Base-by-base conservation (phyloP, 1,140 invertebrate species). In the Heliconius eleuchia region DNA sequence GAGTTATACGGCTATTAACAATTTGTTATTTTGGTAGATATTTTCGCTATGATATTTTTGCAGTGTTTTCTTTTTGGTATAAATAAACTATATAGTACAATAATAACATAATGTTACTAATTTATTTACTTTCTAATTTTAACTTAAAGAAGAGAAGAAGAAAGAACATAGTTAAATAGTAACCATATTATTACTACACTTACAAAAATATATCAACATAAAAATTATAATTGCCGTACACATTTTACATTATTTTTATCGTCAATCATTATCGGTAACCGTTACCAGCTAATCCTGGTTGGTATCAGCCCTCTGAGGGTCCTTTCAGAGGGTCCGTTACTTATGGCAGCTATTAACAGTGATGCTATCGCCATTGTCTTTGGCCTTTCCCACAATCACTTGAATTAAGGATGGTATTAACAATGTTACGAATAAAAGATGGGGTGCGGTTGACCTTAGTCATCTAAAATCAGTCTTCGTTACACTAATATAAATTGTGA, bases 331-430 rank as follows among this genome's bases (percentile, higher is more conserved):
- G 71, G 71, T 80, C 83, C 80, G 85, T 85, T 82, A 76, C 84
- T 86, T 88, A 92, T 89, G 87, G 90, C 74, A 85, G 88, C 90
- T 91, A 92, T 92, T 92, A 91, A 91, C 88, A 78, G 81, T 85
- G 92, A 92, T 89, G 87, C 85, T 86, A 94, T 91, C 91, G 75
- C 83, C 80, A 92, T 92, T 93, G 92, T 93, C 89, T 93, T 93
- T 91, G 86, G 83, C 86, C 85, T 88, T 92, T 90, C 92, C 88
- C 88, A 91, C 88, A 90, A 89, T 87, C 86, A 86, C 82, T 83
- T 79, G 84, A 88, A 83, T 90, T 88, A 87, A 86, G 86, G 87
- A 76, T 76, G 76, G 79, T 78, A 81, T 81, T 81, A 81, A 80
- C 80, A 37, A 74, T 71, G 71, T 80, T 57, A 80, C 74, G 70